These are phyloP conservation scores for Smutsia temminckii DNA, from an alignment of 2,797 vertebrate species.

Conservation along the genomic window DNA sequence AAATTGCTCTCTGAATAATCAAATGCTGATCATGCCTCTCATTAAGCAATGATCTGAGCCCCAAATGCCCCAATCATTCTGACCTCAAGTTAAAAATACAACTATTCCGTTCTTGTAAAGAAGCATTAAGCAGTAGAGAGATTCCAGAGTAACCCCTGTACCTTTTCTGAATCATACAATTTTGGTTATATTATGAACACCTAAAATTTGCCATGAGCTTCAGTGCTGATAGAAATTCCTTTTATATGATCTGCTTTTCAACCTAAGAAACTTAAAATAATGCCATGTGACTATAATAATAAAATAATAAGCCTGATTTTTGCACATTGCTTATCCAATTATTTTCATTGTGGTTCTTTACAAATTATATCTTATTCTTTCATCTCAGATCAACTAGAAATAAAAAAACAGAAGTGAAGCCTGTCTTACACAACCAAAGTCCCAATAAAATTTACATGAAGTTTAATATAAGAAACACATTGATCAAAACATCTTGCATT, in stretches of 20 bases:
- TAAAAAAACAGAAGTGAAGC: neutral
- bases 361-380: constrained; percentile 34
- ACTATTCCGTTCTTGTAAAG: neutral
- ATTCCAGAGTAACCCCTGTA: neutral
- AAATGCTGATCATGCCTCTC: neutral
- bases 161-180: neutral
- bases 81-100: constrained; percentile 34
- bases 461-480: constrained; percentile 31
- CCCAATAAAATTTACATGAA: neutral
- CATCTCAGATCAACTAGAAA: neutral
- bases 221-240: neutral
- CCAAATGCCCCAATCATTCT: neutral
- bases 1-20: constrained; percentile 34
- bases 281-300: neutral
- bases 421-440: neutral
- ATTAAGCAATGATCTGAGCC: neutral
- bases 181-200: neutral
- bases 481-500: constrained; percentile 54
- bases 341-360: constrained; percentile 12
- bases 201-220: neutral
- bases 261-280: neutral
- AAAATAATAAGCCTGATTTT: constrained; percentile 21
- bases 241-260: neutral
- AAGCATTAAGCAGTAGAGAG: neutral
- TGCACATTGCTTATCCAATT: neutral